Conservation (phyloP, 1,140 invertebrate genomes). For the Drosophila equinoxialis region DNA sequence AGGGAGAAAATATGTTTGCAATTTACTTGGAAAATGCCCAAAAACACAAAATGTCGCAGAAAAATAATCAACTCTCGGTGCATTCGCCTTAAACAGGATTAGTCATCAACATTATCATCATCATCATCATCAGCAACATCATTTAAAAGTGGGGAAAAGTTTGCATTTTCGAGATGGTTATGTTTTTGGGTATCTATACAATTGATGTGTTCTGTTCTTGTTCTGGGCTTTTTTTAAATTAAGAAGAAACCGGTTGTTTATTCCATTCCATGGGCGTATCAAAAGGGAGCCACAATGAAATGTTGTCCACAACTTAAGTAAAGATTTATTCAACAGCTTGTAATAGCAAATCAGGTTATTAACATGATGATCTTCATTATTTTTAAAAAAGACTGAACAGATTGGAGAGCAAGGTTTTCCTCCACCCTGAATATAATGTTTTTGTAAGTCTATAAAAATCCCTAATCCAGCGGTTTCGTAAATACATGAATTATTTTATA, state of each 20-base stretch:
- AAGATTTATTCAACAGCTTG: too few species aligned
- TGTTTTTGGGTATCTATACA: neutral
- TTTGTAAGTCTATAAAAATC: too few species aligned
- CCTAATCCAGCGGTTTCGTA: too few species aligned
- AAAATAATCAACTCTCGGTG: conserved; percentile 31
- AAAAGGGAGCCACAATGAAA: neutral
- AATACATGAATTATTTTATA: too few species aligned
- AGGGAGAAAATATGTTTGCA: conserved; percentile 28
- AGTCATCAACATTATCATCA: neutral
- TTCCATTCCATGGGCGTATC: neutral
- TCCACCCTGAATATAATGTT: too few species aligned
- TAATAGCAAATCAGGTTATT: too few species aligned
- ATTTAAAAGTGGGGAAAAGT: conserved; percentile 5
- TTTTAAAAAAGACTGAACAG: too few species aligned
- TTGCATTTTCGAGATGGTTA: neutral
- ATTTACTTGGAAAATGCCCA: conserved; percentile 58
- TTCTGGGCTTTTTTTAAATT: conserved; percentile 1
- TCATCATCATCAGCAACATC: neutral
- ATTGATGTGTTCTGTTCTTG: neutral
- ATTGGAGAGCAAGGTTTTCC: too few species aligned
- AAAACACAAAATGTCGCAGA: conserved; percentile 26
- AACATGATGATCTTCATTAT: too few species aligned
- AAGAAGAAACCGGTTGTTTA: conserved; percentile 2
- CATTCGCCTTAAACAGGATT: neutral
- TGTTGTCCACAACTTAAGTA: too few species aligned